A percentile compares a stretch with the other conserved stretches of the same genome.
phyloP scores from a whole-genome alignment of 2,113 vertebrate genomes.

The Tor tambroides region DNA sequence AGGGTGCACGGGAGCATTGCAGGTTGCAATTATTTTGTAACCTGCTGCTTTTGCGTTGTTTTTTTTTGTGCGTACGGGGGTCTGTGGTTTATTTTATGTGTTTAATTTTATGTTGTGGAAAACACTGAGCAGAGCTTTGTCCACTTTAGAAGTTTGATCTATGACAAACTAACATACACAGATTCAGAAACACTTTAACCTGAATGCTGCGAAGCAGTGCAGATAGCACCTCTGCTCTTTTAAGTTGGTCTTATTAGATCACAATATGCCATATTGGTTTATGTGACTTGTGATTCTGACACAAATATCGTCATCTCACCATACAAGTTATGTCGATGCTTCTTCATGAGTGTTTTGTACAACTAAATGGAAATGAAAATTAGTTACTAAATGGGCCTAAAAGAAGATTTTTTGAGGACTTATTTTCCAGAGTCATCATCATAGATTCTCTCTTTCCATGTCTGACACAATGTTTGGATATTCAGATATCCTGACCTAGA shows the following conservation, averaged over 20 bases:
- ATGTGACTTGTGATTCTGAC: conserved; percentile 22
- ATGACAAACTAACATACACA: neutral
- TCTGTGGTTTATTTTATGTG: conserved; percentile 50
- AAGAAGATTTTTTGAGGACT: neutral
- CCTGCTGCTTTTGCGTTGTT: conserved; percentile 27
- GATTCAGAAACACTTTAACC: neutral
- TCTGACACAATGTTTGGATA: neutral
- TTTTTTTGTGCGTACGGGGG: neutral
- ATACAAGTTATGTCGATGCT: neutral
- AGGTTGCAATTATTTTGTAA: conserved; percentile 44
- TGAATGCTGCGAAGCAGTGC: neutral
- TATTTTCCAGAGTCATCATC: no score
- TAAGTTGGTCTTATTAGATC: conserved; percentile 28
- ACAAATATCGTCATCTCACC: neutral
- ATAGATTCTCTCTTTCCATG: neutral
- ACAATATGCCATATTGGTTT: conserved; percentile 10
- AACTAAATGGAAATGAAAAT: neutral
- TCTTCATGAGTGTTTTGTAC: conserved; percentile 16
- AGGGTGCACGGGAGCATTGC: conserved; percentile 44
- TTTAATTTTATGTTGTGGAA: conserved; percentile 50
- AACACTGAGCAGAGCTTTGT: conserved; percentile 46
- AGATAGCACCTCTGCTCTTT: conserved; percentile 9
- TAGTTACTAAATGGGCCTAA: neutral
- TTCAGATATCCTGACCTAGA: neutral
- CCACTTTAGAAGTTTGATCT: conserved; percentile 29